Evolutionary conservation across 2,888 invertebrate genomes (phyloP).

Genomic region (Brachypalpus laphriformis): DNA sequence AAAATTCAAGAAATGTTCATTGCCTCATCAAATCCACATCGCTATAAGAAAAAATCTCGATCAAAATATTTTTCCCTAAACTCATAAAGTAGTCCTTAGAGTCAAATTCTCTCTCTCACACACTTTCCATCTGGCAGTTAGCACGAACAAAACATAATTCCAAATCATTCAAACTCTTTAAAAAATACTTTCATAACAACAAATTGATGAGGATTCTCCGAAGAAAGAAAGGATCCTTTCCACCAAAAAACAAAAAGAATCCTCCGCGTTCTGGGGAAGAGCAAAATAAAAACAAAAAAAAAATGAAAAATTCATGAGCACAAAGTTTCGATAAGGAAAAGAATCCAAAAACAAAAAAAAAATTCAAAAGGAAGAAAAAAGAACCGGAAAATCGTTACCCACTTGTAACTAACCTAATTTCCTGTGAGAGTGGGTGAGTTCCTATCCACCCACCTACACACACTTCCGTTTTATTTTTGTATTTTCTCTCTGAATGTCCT

Average conservation of each 20-base stretch:
- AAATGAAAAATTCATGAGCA: constrained; percentile 70
- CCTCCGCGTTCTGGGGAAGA: neutral
- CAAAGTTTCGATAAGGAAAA: constrained; percentile 57
- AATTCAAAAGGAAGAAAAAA: constrained; percentile 30
- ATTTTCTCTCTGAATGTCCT: constrained; percentile 30
- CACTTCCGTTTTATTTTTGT: constrained; percentile 14
- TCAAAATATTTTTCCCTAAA: neutral
- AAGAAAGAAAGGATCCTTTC: constrained; percentile 17
- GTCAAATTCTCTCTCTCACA: neutral
- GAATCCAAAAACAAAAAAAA: constrained; percentile 15
- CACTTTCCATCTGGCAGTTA: neutral
- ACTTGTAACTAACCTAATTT: constrained; percentile 74
- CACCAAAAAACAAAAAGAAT: neutral
- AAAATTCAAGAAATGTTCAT: too few species aligned
- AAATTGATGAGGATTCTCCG: constrained; percentile 63
- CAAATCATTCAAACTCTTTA: constrained; percentile 62
- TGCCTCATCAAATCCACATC: constrained; percentile 30
- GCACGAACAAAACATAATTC: constrained; percentile 5
- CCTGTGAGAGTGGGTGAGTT: constrained; percentile 39
- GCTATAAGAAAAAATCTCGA: neutral
- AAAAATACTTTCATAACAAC: constrained; percentile 68
- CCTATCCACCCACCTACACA: neutral
- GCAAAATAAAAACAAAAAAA: too few species aligned
- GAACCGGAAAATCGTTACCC: constrained; percentile 72
- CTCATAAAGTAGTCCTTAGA: constrained; percentile 47